These are phyloP conservation scores for Anabacerthia variegaticeps DNA, from an alignment of 2,797 vertebrate species.

Conservation along the genomic window DNA sequence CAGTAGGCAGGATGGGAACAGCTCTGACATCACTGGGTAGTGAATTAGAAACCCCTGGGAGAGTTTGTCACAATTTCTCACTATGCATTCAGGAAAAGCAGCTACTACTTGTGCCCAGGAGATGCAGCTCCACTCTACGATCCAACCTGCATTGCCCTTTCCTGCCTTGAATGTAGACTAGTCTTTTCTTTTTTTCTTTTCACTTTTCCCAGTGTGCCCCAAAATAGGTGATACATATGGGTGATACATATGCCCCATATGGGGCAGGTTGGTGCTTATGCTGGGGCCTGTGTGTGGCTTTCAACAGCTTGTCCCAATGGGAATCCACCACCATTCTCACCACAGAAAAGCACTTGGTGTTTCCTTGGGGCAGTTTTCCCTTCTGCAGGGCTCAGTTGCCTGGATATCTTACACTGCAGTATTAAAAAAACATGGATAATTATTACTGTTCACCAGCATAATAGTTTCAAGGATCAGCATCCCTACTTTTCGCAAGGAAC, in stretches of 20 bases:
- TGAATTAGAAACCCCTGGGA: conserved; percentile 7
- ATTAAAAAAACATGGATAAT: not conserved
- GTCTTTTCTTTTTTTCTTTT: not conserved
- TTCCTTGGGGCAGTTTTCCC: not conserved
- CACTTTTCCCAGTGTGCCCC: not conserved
- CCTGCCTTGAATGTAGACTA: not conserved
- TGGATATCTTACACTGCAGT: not conserved
- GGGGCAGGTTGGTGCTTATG: not conserved
- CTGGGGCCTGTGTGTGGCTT: not conserved
- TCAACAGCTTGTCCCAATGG: not conserved
- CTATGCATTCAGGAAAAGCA: not conserved
- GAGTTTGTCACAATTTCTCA: not conserved
- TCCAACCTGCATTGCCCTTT: not conserved
- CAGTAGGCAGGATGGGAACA: not conserved
- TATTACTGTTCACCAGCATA: not conserved
- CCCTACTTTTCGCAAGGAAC: conserved; percentile 4
- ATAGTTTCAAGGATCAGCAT: conserved; percentile 15
- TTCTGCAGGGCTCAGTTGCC: not conserved
- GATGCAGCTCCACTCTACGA: not conserved
- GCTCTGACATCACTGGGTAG: not conserved
- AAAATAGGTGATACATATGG: not conserved
- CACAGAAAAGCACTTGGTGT: accelerated
- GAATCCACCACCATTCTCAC: not conserved
- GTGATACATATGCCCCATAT: accelerated
- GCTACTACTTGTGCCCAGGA: not conserved